Evolutionary conservation across 2,888 invertebrate species (phyloP).

Genomic region (Drosophila sordidula): DNA sequence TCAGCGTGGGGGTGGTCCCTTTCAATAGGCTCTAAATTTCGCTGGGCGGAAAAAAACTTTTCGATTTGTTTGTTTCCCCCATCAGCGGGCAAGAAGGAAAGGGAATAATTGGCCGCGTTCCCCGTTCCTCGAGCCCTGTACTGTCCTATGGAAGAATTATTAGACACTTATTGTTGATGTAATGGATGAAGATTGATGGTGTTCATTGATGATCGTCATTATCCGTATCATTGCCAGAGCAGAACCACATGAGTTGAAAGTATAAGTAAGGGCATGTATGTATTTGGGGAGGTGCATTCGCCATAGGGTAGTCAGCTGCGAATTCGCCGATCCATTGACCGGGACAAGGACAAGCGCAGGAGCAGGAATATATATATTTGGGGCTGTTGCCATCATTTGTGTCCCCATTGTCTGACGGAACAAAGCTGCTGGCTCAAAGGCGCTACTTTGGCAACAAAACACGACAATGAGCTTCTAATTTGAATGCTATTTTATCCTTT

Average conservation of each 20-base stretch:
- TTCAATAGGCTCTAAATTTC: slow-evolving; percentile 23
- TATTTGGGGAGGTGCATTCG: neutral
- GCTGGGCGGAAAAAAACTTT: slow-evolving; percentile 19
- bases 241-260: slow-evolving; percentile 4
- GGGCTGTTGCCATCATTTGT: slow-evolving; percentile 64
- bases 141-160: slow-evolving; percentile 44
- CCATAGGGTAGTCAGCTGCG: neutral
- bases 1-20: neutral
- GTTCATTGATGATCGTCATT: slow-evolving; percentile 63
- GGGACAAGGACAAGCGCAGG: slow-evolving; percentile 1
- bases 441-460: slow-evolving; percentile 73
- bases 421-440: slow-evolving; percentile 50
- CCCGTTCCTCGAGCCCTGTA: neutral
- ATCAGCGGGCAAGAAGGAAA: no score
- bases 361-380: neutral
- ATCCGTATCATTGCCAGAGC: slow-evolving; percentile 37
- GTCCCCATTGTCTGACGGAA: slow-evolving; percentile 61
- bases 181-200: slow-evolving; percentile 76
- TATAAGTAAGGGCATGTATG: neutral
- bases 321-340: slow-evolving; percentile 12
- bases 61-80: neutral
- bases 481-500: slow-evolving; percentile 75
- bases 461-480: slow-evolving; percentile 76
- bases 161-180: slow-evolving; percentile 49
- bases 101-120: slow-evolving; percentile 1